Conservation (phyloP, 1,140 invertebrate genomes). For the Camponotus pennsylvanicus region DNA sequence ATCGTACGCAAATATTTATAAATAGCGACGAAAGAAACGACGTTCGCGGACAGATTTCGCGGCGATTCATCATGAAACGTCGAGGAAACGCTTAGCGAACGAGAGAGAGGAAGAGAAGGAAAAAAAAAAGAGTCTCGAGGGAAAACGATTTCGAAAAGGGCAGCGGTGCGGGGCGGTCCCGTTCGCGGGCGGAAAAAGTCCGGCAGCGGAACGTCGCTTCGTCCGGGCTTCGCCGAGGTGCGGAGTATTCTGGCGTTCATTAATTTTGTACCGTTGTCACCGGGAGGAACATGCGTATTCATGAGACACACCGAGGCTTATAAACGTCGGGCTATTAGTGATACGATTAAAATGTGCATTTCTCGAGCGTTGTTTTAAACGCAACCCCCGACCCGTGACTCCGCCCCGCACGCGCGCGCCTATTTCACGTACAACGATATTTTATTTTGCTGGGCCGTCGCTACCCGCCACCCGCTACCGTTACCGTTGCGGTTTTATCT, state of each 20-base stretch:
- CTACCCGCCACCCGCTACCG: not conserved
- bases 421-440: constrained; percentile 60
- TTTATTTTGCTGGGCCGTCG: constrained; percentile 61
- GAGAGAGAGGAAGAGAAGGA: not conserved
- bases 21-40: not conserved
- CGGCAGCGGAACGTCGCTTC: constrained; percentile 19
- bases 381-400: constrained; percentile 70
- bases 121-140: not conserved
- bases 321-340: constrained; percentile 81
- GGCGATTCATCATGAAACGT: not conserved
- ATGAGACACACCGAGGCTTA: constrained; percentile 82
- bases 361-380: constrained; percentile 79
- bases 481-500: constrained; percentile 61
- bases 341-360: constrained; percentile 83
- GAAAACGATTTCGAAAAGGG: constrained; percentile 40
- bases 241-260: constrained; percentile 73
- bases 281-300: constrained; percentile 79
- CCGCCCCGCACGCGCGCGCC: constrained; percentile 44
- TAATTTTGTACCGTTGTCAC: constrained; percentile 80
- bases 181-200: constrained; percentile 51
- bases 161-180: constrained; percentile 11
- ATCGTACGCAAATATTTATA: not conserved
- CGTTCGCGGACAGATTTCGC: not conserved
- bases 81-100: not conserved
- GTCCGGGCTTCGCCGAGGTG: constrained; percentile 41